phyloP scores from a whole-genome alignment of 2,888 invertebrate species.

The Napeogenes inachia region DNA sequence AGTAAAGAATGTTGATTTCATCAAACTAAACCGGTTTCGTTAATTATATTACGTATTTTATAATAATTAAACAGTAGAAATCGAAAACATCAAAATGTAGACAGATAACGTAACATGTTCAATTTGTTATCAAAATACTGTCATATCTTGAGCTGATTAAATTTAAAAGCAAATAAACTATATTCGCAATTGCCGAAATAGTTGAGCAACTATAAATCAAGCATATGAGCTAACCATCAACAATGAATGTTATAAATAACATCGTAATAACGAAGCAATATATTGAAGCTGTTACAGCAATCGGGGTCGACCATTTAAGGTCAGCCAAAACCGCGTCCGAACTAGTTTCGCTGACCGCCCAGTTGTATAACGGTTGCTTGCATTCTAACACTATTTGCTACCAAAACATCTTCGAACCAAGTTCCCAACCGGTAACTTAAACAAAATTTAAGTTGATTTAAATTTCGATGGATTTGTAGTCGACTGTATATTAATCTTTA shows the following conservation, averaged over 20 bases:
- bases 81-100: not conserved
- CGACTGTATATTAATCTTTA: too few species aligned
- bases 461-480: too few species aligned
- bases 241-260: too few species aligned
- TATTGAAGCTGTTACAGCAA: slow-evolving; percentile 22
- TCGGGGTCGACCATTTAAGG: slow-evolving; percentile 41
- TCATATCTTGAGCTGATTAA: too few species aligned
- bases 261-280: slow-evolving; percentile 9
- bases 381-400: slow-evolving; percentile 36
- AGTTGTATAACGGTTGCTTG: slow-evolving; percentile 46
- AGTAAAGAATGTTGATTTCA: not conserved
- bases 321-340: slow-evolving; percentile 42
- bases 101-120: not conserved
- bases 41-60: not conserved
- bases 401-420: slow-evolving; percentile 10
- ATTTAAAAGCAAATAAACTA: too few species aligned
- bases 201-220: too few species aligned
- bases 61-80: not conserved
- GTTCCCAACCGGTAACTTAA: too few species aligned
- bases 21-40: not conserved
- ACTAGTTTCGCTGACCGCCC: slow-evolving; percentile 34
- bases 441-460: too few species aligned
- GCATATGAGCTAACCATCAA: too few species aligned
- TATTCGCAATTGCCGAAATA: too few species aligned
- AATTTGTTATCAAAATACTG: not conserved